These are phyloP conservation scores for Lepidurus apus DNA, from an alignment of 1,140 invertebrate genomes.

Conservation along the genomic window DNA sequence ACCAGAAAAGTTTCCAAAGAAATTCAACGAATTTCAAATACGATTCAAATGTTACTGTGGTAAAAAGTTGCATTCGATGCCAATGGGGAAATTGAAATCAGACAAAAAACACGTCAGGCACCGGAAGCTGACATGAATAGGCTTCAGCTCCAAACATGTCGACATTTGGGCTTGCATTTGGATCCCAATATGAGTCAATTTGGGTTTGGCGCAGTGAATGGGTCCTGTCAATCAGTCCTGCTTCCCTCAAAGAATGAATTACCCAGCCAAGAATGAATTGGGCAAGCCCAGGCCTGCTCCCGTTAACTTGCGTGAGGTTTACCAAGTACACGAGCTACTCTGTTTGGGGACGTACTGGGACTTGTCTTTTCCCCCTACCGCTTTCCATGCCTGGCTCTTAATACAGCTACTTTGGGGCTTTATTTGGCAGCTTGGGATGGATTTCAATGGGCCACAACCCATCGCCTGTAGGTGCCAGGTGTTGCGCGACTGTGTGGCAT, in stretches of 20 bases:
- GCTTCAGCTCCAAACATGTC: not conserved
- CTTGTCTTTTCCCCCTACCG: no score
- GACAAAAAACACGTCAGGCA: not conserved
- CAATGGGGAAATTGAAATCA: not conserved
- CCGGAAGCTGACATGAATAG: conserved; percentile 3
- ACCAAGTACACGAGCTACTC: not conserved
- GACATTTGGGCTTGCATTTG: not conserved
- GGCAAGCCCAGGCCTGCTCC: not conserved
- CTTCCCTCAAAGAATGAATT: not conserved
- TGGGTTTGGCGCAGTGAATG: not conserved
- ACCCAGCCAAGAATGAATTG: not conserved
- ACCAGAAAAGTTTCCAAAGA: no score
- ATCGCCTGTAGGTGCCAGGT: not conserved
- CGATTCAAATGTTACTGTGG: no score
- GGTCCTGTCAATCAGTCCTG: not conserved
- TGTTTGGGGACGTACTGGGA: no score
- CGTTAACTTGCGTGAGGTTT: not conserved
- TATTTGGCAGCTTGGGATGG: no score
- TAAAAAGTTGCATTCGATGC: no score
- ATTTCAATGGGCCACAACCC: not conserved
- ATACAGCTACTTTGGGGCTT: no score
- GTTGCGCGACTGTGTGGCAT: not conserved
- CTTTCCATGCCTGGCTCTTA: no score
- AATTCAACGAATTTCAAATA: no score
- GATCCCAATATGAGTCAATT: not conserved